Percentiles rank a stretch among this genome's conserved stretches.
Conservation (phyloP, 2,888 invertebrate species). For the Drosophila kokeensis region DNA sequence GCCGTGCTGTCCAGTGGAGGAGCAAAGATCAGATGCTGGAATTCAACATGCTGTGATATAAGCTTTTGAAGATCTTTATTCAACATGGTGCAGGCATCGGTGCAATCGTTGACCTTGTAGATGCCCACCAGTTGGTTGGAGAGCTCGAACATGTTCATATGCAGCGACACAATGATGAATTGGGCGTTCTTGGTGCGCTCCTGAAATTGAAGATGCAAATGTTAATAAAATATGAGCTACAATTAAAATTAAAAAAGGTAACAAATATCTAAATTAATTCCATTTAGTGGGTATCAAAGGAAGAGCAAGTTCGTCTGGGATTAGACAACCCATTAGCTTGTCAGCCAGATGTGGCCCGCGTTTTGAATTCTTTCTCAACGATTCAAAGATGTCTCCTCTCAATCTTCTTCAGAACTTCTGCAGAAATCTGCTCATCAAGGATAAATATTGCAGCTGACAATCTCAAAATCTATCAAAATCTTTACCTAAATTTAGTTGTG, state of each 20-base stretch:
- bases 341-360: too few species aligned
- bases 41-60: too few species aligned
- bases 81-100: conserved; percentile 86
- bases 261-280: not conserved
- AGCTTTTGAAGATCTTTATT: too few species aligned
- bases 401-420: too few species aligned
- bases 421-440: too few species aligned
- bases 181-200: conserved; percentile 98
- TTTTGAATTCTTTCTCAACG: too few species aligned
- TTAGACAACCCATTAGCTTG: too few species aligned
- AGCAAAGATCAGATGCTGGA: too few species aligned
- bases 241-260: not conserved
- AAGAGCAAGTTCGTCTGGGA: too few species aligned
- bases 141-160: conserved; percentile 99
- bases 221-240: not conserved
- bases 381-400: too few species aligned
- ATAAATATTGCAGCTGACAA: conserved; percentile 63
- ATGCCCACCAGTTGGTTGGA: conserved; percentile 97
- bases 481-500: too few species aligned
- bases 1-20: conserved; percentile 7
- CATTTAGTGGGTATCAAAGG: conserved; percentile 81
- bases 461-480: too few species aligned
- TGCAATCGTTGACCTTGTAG: conserved; percentile 96
- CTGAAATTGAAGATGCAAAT: conserved; percentile 85
- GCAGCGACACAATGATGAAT: conserved; percentile 98